Percentiles rank a stretch among this genome's conserved stretches.
phyloP scores from a whole-genome alignment of 2,113 vertebrate species.

The Salminus brasiliensis region DNA sequence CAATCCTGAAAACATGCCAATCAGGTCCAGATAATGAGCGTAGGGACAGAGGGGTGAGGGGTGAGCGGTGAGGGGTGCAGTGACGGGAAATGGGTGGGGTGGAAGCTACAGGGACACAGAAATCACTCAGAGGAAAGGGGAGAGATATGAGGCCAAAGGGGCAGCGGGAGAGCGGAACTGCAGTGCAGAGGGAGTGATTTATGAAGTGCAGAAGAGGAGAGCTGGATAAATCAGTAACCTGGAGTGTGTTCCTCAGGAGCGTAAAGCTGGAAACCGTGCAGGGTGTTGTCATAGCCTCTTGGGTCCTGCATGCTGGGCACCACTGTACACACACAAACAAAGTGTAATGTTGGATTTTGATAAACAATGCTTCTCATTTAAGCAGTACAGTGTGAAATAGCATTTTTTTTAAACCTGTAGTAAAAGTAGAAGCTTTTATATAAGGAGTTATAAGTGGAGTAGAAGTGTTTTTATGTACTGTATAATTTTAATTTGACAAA shows the following conservation, averaged over 20 bases:
- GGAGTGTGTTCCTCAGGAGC: constrained; percentile 57
- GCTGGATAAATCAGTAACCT: constrained; percentile 60
- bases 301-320: constrained; percentile 86
- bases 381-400: too few relatives aligned
- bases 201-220: neutral
- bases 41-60: constrained; percentile 14
- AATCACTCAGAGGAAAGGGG: neutral
- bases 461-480: too few relatives aligned
- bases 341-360: too few relatives aligned
- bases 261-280: constrained; percentile 69
- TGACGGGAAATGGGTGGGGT: constrained; percentile 29
- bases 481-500: too few relatives aligned
- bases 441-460: too few relatives aligned
- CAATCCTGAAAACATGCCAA: constrained; percentile 67
- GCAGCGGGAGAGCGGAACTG: neutral
- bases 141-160: neutral
- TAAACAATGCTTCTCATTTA: too few relatives aligned
- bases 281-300: constrained; percentile 75
- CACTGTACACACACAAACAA: constrained; percentile 67
- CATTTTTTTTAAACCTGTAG: too few relatives aligned
- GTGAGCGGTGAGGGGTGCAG: constrained; percentile 19
- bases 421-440: too few relatives aligned
- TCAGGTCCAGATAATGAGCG: constrained; percentile 68
- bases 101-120: constrained; percentile 31
- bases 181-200: neutral